Evolutionary conservation across 2,888 invertebrate genomes (phyloP).

Genomic region (Torymus tubicola): DNA sequence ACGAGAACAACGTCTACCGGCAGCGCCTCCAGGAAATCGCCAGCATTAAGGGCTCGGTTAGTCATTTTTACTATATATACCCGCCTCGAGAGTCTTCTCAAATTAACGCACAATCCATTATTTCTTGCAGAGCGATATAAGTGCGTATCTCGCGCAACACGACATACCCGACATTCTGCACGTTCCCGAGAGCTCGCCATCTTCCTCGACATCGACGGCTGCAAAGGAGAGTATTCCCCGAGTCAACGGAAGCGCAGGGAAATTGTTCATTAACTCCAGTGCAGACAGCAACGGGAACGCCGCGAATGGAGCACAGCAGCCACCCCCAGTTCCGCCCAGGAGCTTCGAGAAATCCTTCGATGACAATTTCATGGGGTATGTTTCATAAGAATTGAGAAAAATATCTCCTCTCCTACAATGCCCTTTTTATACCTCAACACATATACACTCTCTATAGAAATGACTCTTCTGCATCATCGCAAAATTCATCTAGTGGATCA

Average conservation of each 20-base stretch:
- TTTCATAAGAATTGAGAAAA: background rate
- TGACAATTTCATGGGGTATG: conserved; percentile 70
- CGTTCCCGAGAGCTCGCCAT: conserved; percentile 66
- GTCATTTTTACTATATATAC: conserved; percentile 48
- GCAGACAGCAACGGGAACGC: conserved; percentile 74
- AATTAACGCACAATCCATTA: background rate
- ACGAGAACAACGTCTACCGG: conserved; percentile 90
- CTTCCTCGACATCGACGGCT: conserved; percentile 52
- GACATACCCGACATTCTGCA: conserved; percentile 78
- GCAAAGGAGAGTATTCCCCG: conserved; percentile 65
- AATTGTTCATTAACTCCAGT: conserved; percentile 63
- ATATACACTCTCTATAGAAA: conserved; percentile 57
- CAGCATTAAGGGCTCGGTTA: conserved; percentile 78
- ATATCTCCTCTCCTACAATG: too few species aligned
- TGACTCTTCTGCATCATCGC: conserved; percentile 64
- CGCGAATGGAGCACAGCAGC: conserved; percentile 70
- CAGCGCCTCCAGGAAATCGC: conserved; percentile 86
- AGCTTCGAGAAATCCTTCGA: conserved; percentile 75
- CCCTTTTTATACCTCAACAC: too few species aligned
- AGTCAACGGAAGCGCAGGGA: conserved; percentile 67
- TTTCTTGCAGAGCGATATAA: conserved; percentile 75
- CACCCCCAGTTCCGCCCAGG: conserved; percentile 72
- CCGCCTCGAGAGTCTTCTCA: background rate
- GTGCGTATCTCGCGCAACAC: conserved; percentile 77
- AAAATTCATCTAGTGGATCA: conserved; percentile 84